Evolutionary conservation across 2,797 vertebrate species (phyloP).

Genomic region (Poecile montanus): DNA sequence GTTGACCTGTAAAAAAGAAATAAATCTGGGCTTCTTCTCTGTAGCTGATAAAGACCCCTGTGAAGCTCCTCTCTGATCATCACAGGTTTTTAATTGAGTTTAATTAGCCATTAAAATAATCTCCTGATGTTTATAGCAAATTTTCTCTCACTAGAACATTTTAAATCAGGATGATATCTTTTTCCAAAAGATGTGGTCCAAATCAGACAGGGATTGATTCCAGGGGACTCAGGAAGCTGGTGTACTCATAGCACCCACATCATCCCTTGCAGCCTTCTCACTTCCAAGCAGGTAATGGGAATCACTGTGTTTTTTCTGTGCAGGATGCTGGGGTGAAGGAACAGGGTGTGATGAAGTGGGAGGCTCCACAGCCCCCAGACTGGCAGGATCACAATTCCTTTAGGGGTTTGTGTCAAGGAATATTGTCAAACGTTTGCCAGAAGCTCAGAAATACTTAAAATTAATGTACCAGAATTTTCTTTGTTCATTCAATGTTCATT

Average conservation of each 20-base stretch:
- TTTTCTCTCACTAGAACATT: constrained; percentile 13
- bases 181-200: not conserved
- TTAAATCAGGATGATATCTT: constrained; percentile 2
- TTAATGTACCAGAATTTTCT: not conserved
- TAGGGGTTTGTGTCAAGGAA: not conserved
- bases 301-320: not conserved
- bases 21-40: not conserved
- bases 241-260: not conserved
- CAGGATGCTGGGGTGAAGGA: not conserved
- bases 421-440: not conserved
- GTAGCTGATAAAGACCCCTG: not conserved
- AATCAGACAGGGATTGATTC: not conserved
- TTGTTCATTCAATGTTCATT: accelerated
- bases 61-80: not conserved
- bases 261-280: not conserved
- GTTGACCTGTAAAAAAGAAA: not conserved
- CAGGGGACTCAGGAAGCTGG: not conserved
- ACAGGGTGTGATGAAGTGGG: not conserved
- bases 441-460: not conserved
- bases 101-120: constrained; percentile 35
- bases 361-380: not conserved
- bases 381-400: not conserved
- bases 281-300: not conserved
- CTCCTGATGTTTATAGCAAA: not conserved
- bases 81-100: not conserved